phyloP scores from a whole-genome alignment of 1,140 invertebrate genomes.

The Scaptomyza pallida region DNA sequence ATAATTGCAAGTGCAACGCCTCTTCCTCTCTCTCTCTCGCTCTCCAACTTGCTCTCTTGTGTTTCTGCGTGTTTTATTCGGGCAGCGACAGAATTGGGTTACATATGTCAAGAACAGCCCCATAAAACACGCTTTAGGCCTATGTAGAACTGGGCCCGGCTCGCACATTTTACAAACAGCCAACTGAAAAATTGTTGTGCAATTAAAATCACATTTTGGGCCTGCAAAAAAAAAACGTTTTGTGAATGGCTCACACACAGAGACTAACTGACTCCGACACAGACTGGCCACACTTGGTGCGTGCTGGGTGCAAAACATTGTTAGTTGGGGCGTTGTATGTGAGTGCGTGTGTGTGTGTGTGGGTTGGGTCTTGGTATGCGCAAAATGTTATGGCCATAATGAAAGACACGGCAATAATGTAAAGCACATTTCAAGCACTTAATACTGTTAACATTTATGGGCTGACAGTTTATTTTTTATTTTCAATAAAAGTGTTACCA shows the following conservation, averaged over 20 bases:
- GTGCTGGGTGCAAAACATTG: constrained; percentile 46
- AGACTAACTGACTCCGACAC: constrained; percentile 35
- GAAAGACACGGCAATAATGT: constrained; percentile 64
- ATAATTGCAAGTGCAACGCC: constrained; percentile 70
- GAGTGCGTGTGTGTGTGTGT: constrained; percentile 41
- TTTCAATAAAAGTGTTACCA: constrained; percentile 38
- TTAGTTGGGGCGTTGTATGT: constrained; percentile 36
- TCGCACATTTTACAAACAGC: constrained; percentile 43
- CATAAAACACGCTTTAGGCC: constrained; percentile 60
- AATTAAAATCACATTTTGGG: constrained; percentile 73
- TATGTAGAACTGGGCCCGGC: constrained; percentile 65
- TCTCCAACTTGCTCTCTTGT: background rate
- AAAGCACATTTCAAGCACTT: constrained; percentile 43
- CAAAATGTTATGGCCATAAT: constrained; percentile 79
- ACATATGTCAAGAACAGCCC: constrained; percentile 60
- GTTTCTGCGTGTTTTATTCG: background rate
- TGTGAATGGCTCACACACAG: constrained; percentile 43
- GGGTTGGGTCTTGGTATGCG: constrained; percentile 62
- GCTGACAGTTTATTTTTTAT: constrained; percentile 22
- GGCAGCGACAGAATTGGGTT: constrained; percentile 75
- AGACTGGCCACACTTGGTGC: constrained; percentile 49
- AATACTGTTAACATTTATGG: constrained; percentile 29
- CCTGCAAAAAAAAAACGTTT: constrained; percentile 62
- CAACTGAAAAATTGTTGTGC: constrained; percentile 67
- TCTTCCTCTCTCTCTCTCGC: constrained; percentile 13